Evolutionary conservation across 2,888 invertebrate species (phyloP), one percentile per base, ranked within the genome.

Genomic region (Encarsia formosa): DNA sequence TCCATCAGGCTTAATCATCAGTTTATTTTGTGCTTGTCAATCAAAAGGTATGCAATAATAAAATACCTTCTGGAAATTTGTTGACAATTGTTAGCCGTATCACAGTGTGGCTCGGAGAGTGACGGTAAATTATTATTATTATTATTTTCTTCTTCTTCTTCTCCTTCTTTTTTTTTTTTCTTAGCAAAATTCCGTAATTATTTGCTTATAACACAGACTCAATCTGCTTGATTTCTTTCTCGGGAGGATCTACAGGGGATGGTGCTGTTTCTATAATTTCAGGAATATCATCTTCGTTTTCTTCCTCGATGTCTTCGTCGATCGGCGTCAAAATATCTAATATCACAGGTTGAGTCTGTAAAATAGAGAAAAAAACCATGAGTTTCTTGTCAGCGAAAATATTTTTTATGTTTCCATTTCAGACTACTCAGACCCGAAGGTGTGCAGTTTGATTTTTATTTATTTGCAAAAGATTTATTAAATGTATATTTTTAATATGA

Each of bases 181-280:
- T 32, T 45, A n/a, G 49, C 52, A 42, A 56, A 59, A 52, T 41
- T 49, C 52, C 48, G 48, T 47, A 43, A 26, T 24, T 31, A 23
- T 52, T 55, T 44, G 20, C 50, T 78, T 81, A 87, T 63, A 87
- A 79, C 64, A 87, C 87, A 50, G 87, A 87, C 68, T 87, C 87
- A 57, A 86, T 79, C 72, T 86, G 87, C 67, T 83, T 81, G 60
- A 84, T 81, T 69, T 56, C 52, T 29, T 50, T 55, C 26, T 51
- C 54, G 15, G 52, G 52, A 34, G 52, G 54, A 15, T 54, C 54
- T 42, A 54, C 49, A 18, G 57, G 73, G 32, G 73, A 74, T 40
- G 90, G 84, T 39, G 88, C 84, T 1, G 89, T 90, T 75, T 87
- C 85, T 4, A 86, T 79, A 62, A 90, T 90, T 70, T 85, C 84